A percentile compares a stretch with the other conserved stretches of the same genome.
Evolutionary conservation across 37 sponge, comb jelly and placozoan genomes (phyloP).

Genomic region (Diacarnus erythraeanus): DNA sequence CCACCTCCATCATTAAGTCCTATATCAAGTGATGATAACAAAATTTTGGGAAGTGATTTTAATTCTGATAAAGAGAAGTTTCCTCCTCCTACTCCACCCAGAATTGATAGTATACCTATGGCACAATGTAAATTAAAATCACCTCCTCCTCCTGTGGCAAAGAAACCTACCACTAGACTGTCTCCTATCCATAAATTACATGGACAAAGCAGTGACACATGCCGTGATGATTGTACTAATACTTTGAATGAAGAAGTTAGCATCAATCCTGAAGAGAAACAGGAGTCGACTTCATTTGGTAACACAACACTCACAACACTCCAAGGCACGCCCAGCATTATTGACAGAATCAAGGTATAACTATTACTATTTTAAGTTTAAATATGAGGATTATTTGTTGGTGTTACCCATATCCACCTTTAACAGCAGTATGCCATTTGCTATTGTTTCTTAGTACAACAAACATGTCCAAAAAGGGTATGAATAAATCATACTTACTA

Average conservation of each 20-base stretch:
- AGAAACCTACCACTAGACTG: not conserved
- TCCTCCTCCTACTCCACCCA: conserved; percentile 1
- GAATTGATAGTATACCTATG: not conserved
- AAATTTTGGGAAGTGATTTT: not conserved
- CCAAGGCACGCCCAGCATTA: conserved; percentile 13
- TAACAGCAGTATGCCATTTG: too few species aligned
- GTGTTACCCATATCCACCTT: too few species aligned
- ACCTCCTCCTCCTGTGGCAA: conserved; percentile 15
- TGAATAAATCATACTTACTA: too few species aligned
- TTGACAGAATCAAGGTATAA: conserved; percentile 36
- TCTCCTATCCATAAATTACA: not conserved
- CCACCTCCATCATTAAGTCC: not conserved
- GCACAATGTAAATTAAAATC: not conserved
- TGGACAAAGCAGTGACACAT: not conserved
- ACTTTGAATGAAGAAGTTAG: not conserved
- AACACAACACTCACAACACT: not conserved
- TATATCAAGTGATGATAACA: not conserved
- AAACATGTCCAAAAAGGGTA: too few species aligned
- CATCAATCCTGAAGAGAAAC: not conserved
- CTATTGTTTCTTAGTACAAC: too few species aligned
- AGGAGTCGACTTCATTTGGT: not conserved
- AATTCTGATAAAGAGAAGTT: not conserved
- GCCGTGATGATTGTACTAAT: not conserved
- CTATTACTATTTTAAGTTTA: not conserved
- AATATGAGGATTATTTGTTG: not conserved